Conservation (phyloP, 2,797 vertebrate genomes). For the Microhierax caerulescens region DNA sequence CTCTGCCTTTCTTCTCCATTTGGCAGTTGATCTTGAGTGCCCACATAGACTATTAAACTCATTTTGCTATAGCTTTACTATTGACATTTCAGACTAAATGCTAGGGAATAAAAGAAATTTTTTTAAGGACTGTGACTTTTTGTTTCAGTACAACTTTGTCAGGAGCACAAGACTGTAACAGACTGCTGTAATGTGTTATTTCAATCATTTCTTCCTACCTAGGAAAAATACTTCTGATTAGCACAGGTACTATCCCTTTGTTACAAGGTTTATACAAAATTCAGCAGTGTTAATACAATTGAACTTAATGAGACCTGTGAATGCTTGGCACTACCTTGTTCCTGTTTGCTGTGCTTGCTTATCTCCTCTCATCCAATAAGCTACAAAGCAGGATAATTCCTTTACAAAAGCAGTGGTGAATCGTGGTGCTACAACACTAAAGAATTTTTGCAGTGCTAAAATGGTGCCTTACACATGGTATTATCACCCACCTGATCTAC, state of each 20-base stretch:
- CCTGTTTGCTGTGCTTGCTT: background rate
- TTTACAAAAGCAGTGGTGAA: background rate
- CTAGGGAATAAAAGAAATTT: background rate
- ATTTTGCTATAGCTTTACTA: background rate
- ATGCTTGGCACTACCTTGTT: background rate
- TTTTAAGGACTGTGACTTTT: background rate
- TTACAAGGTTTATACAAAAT: background rate
- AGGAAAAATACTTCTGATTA: background rate
- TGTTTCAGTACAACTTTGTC: background rate
- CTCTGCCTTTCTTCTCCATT: background rate
- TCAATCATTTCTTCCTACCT: background rate
- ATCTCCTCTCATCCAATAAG: background rate
- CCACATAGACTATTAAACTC: background rate
- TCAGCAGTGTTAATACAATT: background rate
- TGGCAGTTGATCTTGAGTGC: background rate
- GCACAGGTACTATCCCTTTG: background rate
- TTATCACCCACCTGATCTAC: background rate
- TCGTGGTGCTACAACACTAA: background rate
- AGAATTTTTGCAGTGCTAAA: background rate
- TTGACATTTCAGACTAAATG: conserved; percentile 43
- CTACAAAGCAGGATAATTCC: background rate
- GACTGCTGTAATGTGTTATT: background rate
- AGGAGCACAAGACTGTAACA: background rate
- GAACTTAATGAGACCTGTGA: background rate
- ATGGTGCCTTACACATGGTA: rapidly evolving